A percentile compares a stretch with the other conserved stretches of the same genome.
Conservation (phyloP, 2,888 invertebrate species). For the Thysanoteuthis rhombus region DNA sequence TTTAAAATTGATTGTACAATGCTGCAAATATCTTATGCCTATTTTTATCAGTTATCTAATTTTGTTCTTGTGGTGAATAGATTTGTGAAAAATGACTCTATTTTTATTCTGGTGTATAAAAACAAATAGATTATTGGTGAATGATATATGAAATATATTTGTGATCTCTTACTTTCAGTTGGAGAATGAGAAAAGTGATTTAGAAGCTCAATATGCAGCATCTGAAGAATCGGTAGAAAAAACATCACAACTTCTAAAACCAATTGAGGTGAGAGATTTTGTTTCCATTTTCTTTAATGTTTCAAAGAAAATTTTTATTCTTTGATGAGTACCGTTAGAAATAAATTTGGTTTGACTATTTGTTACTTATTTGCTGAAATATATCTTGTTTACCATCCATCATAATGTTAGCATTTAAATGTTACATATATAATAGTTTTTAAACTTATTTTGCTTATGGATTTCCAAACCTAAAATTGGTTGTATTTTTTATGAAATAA, state of each 20-base stretch:
- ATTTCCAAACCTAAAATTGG: too few relatives aligned
- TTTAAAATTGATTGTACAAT: not conserved
- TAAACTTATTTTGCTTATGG: too few relatives aligned
- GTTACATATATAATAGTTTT: too few relatives aligned
- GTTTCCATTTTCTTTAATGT: not conserved
- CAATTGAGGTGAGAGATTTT: conserved; percentile 52
- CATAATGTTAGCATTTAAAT: too few relatives aligned
- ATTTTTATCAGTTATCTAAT: not conserved
- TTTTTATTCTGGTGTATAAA: not conserved
- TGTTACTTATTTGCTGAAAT: too few relatives aligned
- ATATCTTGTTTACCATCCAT: too few relatives aligned
- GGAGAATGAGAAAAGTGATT: conserved; percentile 73
- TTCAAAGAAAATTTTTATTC: not conserved
- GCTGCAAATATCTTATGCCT: not conserved
- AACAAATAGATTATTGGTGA: too few relatives aligned
- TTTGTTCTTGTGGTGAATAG: not conserved
- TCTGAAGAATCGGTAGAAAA: conserved; percentile 71
- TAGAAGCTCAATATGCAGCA: conserved; percentile 70
- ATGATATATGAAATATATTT: conserved; percentile 15
- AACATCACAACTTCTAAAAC: conserved; percentile 68
- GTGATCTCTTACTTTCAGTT: conserved; percentile 44
- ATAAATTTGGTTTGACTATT: too few relatives aligned
- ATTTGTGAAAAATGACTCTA: not conserved
- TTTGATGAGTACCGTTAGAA: too few relatives aligned
- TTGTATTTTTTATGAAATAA: too few relatives aligned